Base-by-base conservation (phyloP, 2,888 invertebrate species). In the Catotricha subobsoleta region DNA sequence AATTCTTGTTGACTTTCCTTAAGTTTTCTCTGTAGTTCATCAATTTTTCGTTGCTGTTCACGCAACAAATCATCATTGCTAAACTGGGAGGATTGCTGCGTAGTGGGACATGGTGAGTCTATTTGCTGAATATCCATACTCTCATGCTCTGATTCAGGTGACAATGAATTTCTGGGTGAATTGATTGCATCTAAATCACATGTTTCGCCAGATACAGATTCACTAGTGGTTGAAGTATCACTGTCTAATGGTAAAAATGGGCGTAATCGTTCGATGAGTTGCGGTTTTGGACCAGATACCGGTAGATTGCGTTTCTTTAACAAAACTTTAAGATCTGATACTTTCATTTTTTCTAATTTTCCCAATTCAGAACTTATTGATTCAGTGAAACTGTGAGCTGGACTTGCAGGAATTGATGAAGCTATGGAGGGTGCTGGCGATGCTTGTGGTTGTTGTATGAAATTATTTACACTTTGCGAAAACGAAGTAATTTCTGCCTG, bases 271-370 rank as follows among this genome's bases (percentile, higher is more conserved):
- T 95, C 92, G 43, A 97, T 83, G 31, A 97, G 66, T 57, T 92
- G 90, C 8, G 92, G 90, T 58, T 97, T 97, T 0, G 94, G 81
- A 1, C 95, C 95, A 10, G 94, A 94, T 1, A 97, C 95, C 5
- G 94, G 88, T 45, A 97, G 67, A 60, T 83, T 92, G 38, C 95
- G 74, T 43, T 86, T 80, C 62, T 94, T 95, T 51, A 94, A 72
- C 59, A 95, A 94, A 43, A 83, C 82, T 59, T 92, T 91, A 49
- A 95, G 68, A 57, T 95, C 94, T 46, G 86, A 88, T 41, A 87
- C 94, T 68, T 92, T 92, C 86, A 94, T 87, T 55, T 92, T 92
- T 59, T 92, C 90, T 52, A 94, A 68, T 46, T 87, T 79, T 19
- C 75, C 71, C 16, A 68, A 44, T 52, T 63, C 63, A 9, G 48